Evolutionary conservation across 1,140 invertebrate genomes (phyloP), one percentile per base, ranked within the genome.

Genomic region (Sweltsa coloradensis): DNA sequence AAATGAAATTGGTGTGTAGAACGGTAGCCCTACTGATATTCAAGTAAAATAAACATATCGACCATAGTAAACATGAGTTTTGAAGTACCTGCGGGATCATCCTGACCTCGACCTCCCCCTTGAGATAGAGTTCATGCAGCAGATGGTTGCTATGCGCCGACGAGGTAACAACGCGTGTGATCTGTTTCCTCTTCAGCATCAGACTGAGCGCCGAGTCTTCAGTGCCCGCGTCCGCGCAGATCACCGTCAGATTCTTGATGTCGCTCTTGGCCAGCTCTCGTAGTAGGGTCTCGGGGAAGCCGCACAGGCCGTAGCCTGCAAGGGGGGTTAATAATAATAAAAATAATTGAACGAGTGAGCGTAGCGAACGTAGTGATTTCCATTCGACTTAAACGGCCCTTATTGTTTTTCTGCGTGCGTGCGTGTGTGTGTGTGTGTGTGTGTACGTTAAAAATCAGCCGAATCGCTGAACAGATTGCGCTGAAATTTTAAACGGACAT

Each of bases 131-230:
- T 50, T 83, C 75, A 60, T 96, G 94, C 68, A 99, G 94, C 70
- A 97, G 92, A 9, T 80, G 83, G 77, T 99, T 99, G 70, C 99
- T 95, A 19, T 96, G 96, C 41, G 99, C 93, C 74, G 98, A 99
- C 0, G 94, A 97, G 14, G 91, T 75, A 57, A 99, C 92, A 77
- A 97, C 90, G 55, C 91, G 75, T 60, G 88, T 85, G 31, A 97
- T 76, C 69, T 90, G 86, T 55, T 79, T 82, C 49, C 80, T 75
- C 63, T 86, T 80, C 3, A 97, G 69, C 34, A 97, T 68, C 36
- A 95, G 69, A 37, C 96, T 96, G 21, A 99, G 66, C 2, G 96
- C 96, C 76, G 89, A 93, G 61, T 97, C 81, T 61, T 96, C 94
- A 5, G 97, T 82, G 72, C 73, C 82, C 58, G 89, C 90, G 79